A percentile compares a stretch with the other conserved stretches of the same genome.
These are phyloP conservation scores for Himantopus leucocephalus DNA, from an alignment of 2,113 vertebrate species.

Conservation along the genomic window DNA sequence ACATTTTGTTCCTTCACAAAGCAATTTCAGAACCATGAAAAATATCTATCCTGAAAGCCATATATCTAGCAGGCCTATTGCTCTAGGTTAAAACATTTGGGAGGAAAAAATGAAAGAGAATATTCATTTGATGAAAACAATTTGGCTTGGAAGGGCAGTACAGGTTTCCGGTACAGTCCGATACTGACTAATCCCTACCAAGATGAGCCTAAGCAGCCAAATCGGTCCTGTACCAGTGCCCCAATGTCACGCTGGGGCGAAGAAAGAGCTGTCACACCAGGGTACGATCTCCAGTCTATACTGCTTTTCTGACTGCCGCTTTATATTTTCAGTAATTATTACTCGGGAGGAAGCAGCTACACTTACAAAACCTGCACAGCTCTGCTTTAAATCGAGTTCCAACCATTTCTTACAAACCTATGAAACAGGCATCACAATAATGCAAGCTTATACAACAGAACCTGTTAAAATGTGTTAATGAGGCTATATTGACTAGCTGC, in stretches of 20 bases:
- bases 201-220: not conserved
- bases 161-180: not conserved
- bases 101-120: not conserved
- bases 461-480: not conserved
- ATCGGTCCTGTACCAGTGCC: not conserved
- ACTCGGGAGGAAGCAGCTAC: not conserved
- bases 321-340: not conserved
- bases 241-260: fast-evolving
- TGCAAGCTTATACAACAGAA: not conserved
- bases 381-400: not conserved
- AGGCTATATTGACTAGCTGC: not conserved
- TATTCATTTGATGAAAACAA: not conserved
- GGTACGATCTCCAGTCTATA: not conserved
- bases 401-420: not conserved
- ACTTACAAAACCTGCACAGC: not conserved
- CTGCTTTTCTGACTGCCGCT: not conserved
- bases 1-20: not conserved
- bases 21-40: not conserved
- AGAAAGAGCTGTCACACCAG: not conserved
- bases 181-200: not conserved
- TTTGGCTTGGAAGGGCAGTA: not conserved
- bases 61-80: not conserved
- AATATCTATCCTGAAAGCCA: not conserved
- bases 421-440: not conserved
- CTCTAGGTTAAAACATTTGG: not conserved